phyloP scores from a whole-genome alignment of 2,797 vertebrate species.

The Enoplosus armatus region DNA sequence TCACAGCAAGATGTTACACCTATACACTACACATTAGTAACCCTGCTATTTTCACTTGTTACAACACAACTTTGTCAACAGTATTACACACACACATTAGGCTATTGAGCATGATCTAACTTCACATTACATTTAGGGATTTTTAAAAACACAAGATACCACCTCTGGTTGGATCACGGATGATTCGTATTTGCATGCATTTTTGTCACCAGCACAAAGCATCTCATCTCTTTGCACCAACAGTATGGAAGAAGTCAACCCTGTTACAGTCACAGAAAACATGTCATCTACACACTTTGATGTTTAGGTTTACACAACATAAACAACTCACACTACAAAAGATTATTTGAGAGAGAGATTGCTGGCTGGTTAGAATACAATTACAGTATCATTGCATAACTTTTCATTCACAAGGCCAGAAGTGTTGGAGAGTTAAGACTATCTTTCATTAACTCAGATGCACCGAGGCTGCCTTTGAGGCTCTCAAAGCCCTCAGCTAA shows the following conservation, averaged over 20 bases:
- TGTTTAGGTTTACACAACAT: constrained; percentile 72
- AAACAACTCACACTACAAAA: constrained; percentile 75
- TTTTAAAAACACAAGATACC: constrained; percentile 84
- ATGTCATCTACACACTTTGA: constrained; percentile 68
- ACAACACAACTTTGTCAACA: constrained; percentile 83
- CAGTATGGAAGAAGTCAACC: constrained; percentile 87
- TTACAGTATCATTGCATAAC: constrained; percentile 74
- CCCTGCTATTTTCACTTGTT: constrained; percentile 74
- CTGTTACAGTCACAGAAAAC: constrained; percentile 74
- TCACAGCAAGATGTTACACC: constrained; percentile 76
- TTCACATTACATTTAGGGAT: constrained; percentile 88
- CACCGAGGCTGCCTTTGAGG: constrained; percentile 82
- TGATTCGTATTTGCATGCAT: constrained; percentile 92
- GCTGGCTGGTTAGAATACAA: constrained; percentile 72
- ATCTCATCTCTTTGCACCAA: constrained; percentile 81
- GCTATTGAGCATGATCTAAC: constrained; percentile 80
- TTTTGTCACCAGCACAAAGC: constrained; percentile 86
- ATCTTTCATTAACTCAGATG: constrained; percentile 90
- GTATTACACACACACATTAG: constrained; percentile 66
- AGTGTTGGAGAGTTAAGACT: constrained; percentile 95
- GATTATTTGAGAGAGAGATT: constrained; percentile 66
- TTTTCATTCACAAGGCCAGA: constrained; percentile 90
- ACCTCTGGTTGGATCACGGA: constrained; percentile 83
- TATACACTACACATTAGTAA: constrained; percentile 72
- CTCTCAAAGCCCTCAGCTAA: constrained; percentile 88